These are phyloP conservation scores for Heliconius melpomene DNA, from an alignment of 1,140 invertebrate species.

Conservation along the genomic window DNA sequence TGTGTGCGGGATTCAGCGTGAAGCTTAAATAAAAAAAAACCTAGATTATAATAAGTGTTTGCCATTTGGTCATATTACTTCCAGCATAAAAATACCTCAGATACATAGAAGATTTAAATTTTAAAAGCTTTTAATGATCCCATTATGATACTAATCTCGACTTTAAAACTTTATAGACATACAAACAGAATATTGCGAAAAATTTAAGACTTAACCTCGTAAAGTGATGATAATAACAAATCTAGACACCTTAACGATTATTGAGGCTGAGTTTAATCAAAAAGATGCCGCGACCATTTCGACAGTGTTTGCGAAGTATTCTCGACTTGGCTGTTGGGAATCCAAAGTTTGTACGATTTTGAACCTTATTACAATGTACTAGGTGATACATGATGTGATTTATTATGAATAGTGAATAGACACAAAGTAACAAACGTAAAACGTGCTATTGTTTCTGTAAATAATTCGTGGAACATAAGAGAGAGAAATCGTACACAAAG, in stretches of 20 bases:
- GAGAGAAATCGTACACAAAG: conserved; percentile 71
- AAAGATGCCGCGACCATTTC: conserved; percentile 72
- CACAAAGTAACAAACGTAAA: conserved; percentile 59
- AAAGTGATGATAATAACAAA: conserved; percentile 65
- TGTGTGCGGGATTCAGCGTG: no score
- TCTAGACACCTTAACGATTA: conserved; percentile 66
- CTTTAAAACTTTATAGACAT: conserved; percentile 24
- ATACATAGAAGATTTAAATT: background rate
- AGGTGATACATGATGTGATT: background rate
- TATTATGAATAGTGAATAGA: background rate
- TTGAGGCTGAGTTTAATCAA: conserved; percentile 72
- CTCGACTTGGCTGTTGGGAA: conserved; percentile 28
- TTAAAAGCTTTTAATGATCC: background rate
- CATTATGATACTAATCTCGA: background rate
- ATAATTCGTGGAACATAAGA: conserved; percentile 72
- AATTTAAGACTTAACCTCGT: conserved; percentile 53
- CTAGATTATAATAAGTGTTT: background rate
- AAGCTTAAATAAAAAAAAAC: no score
- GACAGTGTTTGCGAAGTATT: conserved; percentile 63
- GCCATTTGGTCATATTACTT: background rate
- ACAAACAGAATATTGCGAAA: conserved; percentile 35
- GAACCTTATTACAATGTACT: conserved; percentile 36
- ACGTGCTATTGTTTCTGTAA: conserved; percentile 77
- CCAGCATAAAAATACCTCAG: background rate
- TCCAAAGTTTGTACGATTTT: conserved; percentile 33